phyloP scores from a whole-genome alignment of 1,140 invertebrate species.

The Sarcophaga bullata region DNA sequence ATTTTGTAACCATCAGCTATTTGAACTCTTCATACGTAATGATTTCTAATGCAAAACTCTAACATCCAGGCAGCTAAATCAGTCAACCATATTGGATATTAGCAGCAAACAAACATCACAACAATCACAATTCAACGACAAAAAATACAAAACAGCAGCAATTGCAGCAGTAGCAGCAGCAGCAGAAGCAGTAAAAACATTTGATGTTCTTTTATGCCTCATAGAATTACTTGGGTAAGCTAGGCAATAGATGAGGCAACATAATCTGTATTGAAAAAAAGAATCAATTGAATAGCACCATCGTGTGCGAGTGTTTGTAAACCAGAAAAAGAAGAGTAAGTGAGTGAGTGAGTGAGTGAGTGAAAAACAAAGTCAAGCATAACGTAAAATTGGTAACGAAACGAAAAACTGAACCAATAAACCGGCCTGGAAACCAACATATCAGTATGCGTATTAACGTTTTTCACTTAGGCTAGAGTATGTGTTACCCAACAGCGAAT shows the following conservation, averaged over 20 bases:
- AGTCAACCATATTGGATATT: neutral
- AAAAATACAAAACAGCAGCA: neutral
- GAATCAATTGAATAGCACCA: too few species aligned
- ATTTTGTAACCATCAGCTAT: slow-evolving; percentile 37
- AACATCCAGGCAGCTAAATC: neutral
- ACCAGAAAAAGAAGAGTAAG: neutral
- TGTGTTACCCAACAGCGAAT: slow-evolving; percentile 6
- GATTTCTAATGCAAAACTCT: neutral
- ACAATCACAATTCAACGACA: neutral
- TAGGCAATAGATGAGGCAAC: neutral
- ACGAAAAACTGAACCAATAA: slow-evolving; percentile 14
- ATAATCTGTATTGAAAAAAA: too few species aligned
- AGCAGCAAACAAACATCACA: neutral
- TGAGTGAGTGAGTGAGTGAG: neutral
- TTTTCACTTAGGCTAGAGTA: neutral
- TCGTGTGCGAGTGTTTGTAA: neutral
- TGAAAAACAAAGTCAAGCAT: slow-evolving; percentile 30
- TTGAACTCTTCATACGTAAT: neutral
- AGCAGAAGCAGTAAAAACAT: neutral
- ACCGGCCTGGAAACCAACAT: slow-evolving; percentile 7
- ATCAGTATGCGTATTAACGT: neutral
- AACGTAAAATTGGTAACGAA: slow-evolving; percentile 11
- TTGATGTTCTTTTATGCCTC: slow-evolving; percentile 15
- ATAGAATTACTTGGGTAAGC: neutral
- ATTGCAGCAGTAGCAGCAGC: neutral